These are phyloP conservation scores for Drosophila emarginata DNA, from an alignment of 2,888 invertebrate species.

Conservation along the genomic window DNA sequence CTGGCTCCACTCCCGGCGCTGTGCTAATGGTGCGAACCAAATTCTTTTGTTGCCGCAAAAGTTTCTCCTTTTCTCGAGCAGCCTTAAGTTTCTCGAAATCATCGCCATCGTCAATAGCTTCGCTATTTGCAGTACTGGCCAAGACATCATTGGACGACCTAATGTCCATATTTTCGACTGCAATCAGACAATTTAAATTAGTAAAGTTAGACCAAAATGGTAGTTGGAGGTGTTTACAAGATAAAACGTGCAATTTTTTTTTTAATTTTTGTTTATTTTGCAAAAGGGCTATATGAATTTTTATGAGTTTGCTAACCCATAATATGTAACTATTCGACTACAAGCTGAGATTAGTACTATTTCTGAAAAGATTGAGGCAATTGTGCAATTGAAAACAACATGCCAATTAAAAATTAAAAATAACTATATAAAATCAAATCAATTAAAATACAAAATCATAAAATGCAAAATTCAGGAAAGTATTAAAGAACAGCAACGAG, in stretches of 20 bases:
- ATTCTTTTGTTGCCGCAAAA: constrained; percentile 85
- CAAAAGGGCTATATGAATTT: neutral
- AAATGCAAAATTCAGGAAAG: constrained; percentile 26
- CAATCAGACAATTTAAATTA: constrained; percentile 28
- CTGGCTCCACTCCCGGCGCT: constrained; percentile 71
- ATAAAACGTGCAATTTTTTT: neutral
- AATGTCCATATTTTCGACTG: constrained; percentile 79
- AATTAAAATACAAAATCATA: constrained; percentile 11
- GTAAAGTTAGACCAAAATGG: neutral
- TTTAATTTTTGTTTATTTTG: neutral
- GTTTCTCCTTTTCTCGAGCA: constrained; percentile 87
- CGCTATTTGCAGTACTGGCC: constrained; percentile 34
- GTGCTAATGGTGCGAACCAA: constrained; percentile 84
- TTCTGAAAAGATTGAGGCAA: constrained; percentile 14
- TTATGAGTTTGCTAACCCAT: no score
- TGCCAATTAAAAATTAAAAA: constrained; percentile 20
- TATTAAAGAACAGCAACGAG: constrained; percentile 28
- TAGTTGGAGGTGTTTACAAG: neutral
- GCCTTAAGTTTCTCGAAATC: constrained; percentile 88
- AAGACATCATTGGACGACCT: constrained; percentile 69
- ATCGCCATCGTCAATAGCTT: constrained; percentile 83
- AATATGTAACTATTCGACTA: neutral
- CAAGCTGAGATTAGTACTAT: constrained; percentile 36
- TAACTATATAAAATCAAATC: constrained; percentile 5
- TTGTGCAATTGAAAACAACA: constrained; percentile 27